phyloP scores from a whole-genome alignment of 1,140 invertebrate species.

The Anadara kagoshimensis region DNA sequence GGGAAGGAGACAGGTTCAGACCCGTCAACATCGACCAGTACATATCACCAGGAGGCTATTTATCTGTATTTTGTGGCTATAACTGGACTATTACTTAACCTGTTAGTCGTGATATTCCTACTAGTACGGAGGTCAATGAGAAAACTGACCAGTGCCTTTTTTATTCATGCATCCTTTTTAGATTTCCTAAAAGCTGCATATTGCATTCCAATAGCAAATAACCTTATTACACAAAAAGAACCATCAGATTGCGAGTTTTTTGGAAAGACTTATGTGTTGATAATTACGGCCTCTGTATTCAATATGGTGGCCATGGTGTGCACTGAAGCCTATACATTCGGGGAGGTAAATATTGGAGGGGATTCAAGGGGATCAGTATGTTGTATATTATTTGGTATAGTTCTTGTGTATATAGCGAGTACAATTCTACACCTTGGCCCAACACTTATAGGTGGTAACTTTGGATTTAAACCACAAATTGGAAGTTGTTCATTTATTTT shows the following conservation, averaged over 20 bases:
- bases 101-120: slow-evolving; percentile 63
- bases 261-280: slow-evolving; percentile 68
- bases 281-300: slow-evolving; percentile 70
- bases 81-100: slow-evolving; percentile 66
- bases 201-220: slow-evolving; percentile 71
- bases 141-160: slow-evolving; percentile 66
- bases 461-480: slow-evolving; percentile 69
- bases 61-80: slow-evolving; percentile 69
- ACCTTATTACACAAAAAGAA: slow-evolving; percentile 63
- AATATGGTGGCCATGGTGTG: slow-evolving; percentile 73
- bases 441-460: slow-evolving; percentile 72
- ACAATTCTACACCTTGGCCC: slow-evolving; percentile 73
- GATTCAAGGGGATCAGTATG: slow-evolving; percentile 66
- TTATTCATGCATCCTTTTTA: slow-evolving; percentile 69
- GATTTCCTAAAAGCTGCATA: slow-evolving; percentile 69
- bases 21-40: slow-evolving; percentile 1
- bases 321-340: slow-evolving; percentile 72
- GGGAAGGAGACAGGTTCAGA: no score
- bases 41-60: slow-evolving; percentile 65
- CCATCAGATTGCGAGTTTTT: slow-evolving; percentile 66
- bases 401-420: slow-evolving; percentile 71
- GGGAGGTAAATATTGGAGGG: slow-evolving; percentile 69
- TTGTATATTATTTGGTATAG: slow-evolving; percentile 71
- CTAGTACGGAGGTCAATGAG: slow-evolving; percentile 56
- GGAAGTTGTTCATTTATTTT: slow-evolving; percentile 71